Base-by-base conservation (phyloP, 2,888 invertebrate species). In the Xylophagus ater region DNA sequence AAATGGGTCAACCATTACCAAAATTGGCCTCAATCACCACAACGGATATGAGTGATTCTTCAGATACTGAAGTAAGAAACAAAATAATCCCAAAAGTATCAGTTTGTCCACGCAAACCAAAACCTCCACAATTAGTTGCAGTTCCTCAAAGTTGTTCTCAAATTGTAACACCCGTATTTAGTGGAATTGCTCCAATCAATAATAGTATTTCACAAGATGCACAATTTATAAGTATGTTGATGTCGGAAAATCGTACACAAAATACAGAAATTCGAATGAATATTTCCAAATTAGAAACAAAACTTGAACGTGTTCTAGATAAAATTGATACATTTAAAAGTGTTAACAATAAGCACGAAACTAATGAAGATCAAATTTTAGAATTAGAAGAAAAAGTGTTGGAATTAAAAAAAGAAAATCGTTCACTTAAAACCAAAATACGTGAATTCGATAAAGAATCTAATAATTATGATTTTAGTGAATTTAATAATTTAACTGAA, bases 221-320 rank as follows among this genome's bases (percentile, higher is more conserved):
- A 47, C 67, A 71, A 30, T 66, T 66, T 44, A 53, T 73, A 28
- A 71, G 71, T 46, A 59, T 75, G 47, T 63, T 77, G 42, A 53
- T 76, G 34, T 62, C 73, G 3, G 78, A 78, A 58, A 71, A 71
- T 38, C 61, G 78, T 45, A 73, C 73, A 13, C 75, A 78, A 43
- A 77, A 76, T 52, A 68, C 74, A 7, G 80, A 81, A 57, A 58
- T 80, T n/a, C 66, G 78, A 45, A 69, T 78, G 60, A 71, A 72
- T 47, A 61, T 80, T 44, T 62, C 70, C n/a, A 73, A 76, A 53
- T 65, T 80, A 46, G 67, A 72, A 15, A 71, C 72, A 41, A 79
- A 78, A 61, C 62, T 81, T 24, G 78, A 80, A 51, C 68, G 66
- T 46, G 60, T 79, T 17, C 51, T 74, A 24, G 69, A 70, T 47